Evolutionary conservation across 2,113 vertebrate genomes (phyloP).

Genomic region (Pomatostomus ruficeps): DNA sequence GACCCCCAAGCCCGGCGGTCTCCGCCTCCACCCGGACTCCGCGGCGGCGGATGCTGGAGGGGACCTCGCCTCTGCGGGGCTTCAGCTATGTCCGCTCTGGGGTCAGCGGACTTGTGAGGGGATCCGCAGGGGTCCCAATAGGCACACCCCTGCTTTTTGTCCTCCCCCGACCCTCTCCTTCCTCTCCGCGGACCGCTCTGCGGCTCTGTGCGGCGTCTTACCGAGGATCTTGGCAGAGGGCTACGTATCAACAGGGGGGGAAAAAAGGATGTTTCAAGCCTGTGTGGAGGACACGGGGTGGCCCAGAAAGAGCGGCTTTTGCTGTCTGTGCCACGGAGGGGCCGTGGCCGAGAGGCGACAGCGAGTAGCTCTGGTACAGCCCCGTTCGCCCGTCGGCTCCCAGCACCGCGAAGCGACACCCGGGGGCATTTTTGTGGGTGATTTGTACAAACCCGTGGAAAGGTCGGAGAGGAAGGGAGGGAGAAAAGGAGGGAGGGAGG

Average conservation of each 20-base stretch:
- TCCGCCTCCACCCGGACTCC: no score
- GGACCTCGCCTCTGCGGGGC: not conserved
- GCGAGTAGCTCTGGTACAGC: not conserved
- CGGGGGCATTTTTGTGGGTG: not conserved
- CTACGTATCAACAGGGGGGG: not conserved
- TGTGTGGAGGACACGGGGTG: not conserved
- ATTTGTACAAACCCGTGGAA: not conserved
- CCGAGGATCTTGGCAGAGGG: not conserved
- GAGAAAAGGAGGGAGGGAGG: not conserved
- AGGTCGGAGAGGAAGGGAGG: not conserved
- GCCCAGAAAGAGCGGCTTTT: not conserved
- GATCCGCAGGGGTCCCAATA: not conserved
- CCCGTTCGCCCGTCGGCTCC: not conserved
- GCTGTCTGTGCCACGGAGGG: not conserved
- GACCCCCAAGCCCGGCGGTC: no score
- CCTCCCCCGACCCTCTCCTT: not conserved
- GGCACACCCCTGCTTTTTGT: not conserved
- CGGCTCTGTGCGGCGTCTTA: not conserved
- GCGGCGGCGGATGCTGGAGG: not conserved
- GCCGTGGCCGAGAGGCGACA: not conserved
- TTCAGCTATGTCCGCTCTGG: not conserved
- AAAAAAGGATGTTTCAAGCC: not conserved
- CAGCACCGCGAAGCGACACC: not conserved
- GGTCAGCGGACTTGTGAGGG: not conserved
- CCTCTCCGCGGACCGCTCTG: not conserved